Evolutionary conservation across 2,113 vertebrate genomes (phyloP), one percentile per base, ranked within the genome.

Genomic region (Elanoides forficatus): DNA sequence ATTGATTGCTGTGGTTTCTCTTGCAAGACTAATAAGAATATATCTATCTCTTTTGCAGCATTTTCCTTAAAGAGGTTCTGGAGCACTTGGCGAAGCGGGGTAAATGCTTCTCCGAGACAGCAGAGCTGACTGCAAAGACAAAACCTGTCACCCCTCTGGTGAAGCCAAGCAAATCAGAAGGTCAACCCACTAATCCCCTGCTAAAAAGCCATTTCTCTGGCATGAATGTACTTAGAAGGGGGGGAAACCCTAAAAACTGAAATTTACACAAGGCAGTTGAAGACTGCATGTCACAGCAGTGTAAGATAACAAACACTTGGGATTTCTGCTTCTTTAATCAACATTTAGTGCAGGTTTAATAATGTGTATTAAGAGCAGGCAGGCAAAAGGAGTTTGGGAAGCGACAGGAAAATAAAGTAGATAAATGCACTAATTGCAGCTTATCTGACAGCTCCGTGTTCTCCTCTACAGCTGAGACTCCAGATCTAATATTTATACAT

Each of bases 341-440:
- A 91, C 81, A 79, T 53, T 80, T 73, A 72, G 70, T 15, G 62
- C 81, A 36, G 91, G 63, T 93, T 96, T 94, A 85, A 91, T 87
- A 65, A 82, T 0, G 3, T 20, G 62, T 32, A 66, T 82, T 45
- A 76, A 89, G 52, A 76, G 89, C 89, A 93, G 89, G 27, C 71
- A 94, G 86, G 81, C 63, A 93, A 93, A 76, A 73, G 78, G 60
- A 25, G 66, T 47, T 86, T n/a, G 84, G 91, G 89, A 88, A 89
- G 52, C 2, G 3, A 76, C 81, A 76, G 43, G 96, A 85, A 94
- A 96, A 96, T 87, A 84, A 96, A 96, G 94, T 13, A 93, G 86
- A 93, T 86, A 87, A 93, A 93, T 70, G 91, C 65, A 82, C 84
- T 95, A 91, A 95, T 94, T 96, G 89, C 94, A 95, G 93, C 74